Evolutionary conservation across 2,888 invertebrate genomes (phyloP).

Genomic region (Dorcus parallelipipedus): DNA sequence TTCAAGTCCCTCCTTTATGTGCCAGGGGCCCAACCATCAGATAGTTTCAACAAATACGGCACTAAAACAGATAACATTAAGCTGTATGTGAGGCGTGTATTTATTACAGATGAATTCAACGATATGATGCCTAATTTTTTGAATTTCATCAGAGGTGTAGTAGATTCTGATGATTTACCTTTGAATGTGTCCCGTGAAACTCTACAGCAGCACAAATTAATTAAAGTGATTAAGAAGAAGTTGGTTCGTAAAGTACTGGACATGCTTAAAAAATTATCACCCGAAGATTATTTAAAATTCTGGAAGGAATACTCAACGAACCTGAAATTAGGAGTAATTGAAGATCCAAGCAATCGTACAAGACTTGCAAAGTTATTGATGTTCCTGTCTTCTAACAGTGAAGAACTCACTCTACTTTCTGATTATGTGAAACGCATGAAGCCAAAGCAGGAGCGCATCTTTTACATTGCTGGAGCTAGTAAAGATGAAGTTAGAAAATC

Average conservation of each 20-base stretch:
- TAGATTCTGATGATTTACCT: slow-evolving; percentile 98
- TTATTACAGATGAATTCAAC: slow-evolving; percentile 99
- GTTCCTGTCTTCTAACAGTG: slow-evolving; percentile 78
- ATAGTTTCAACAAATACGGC: slow-evolving; percentile 95
- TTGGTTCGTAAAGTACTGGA: slow-evolving; percentile 94
- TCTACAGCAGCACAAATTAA: slow-evolving; percentile 96
- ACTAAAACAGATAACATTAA: slow-evolving; percentile 93
- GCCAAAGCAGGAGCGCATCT: slow-evolving; percentile 89
- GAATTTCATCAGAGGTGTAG: slow-evolving; percentile 92
- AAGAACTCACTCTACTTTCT: slow-evolving; percentile 68
- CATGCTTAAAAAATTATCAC: slow-evolving; percentile 95
- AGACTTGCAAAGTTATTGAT: slow-evolving; percentile 91
- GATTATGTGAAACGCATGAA: slow-evolving; percentile 96
- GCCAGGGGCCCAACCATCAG: slow-evolving; percentile 85
- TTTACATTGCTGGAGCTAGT: slow-evolving; percentile 90
- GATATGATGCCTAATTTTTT: slow-evolving; percentile 99
- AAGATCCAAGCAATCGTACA: slow-evolving; percentile 95
- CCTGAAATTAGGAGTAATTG: slow-evolving; percentile 79
- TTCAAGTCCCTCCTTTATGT: slow-evolving; percentile 96
- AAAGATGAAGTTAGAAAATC: slow-evolving; percentile 83
- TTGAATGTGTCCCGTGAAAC: slow-evolving; percentile 98
- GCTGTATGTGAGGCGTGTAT: slow-evolving; percentile 95
- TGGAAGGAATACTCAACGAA: slow-evolving; percentile 99
- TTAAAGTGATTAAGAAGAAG: slow-evolving; percentile 99
- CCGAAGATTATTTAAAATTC: slow-evolving; percentile 86